Evolutionary conservation across 1,140 invertebrate genomes (phyloP), one percentile per base, ranked within the genome.

Genomic region (Orchestia grillus): DNA sequence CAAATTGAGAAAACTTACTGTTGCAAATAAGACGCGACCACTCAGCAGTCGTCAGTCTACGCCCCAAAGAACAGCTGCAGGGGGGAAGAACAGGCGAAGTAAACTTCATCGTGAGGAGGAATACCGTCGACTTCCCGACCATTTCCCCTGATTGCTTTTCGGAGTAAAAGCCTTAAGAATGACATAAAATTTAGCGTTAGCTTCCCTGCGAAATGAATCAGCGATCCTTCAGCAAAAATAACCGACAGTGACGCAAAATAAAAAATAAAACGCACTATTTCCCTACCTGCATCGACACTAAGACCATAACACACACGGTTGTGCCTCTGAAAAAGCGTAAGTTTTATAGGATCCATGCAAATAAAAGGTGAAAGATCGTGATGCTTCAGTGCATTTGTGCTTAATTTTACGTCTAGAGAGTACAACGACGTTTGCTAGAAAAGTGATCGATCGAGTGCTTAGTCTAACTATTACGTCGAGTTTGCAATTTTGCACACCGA

Each of bases 121-220:
- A 40, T 94, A 94, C 47, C 11, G 92, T 44, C 43, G 92, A 45
- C 92, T 47, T 45, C 19, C 43, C 43, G 92, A 23, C 92, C 92
- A 47, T 94, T 94, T 94, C 41, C 43, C 40, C 92, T 47, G 92
- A 94, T 94, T 94, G 92, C 41, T 94, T 94, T 94, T 94, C 41
- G 36, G 92, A 45, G 43, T 44, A 94, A 94, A 94, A 47, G 43
- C 92, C 36, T 94, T 44, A 94, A 44, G 36, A 94, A 94, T 40
- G 92, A 47, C n/a, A 44, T 45, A 94, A 45, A 94, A 94, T 44
- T 94, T 77, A 28, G 62, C 3, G 62, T 8, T 77, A 77, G 36
- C 88, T 41, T 90, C 3, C 41, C 4, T 4, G 41, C 88, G 88
- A 19, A 90, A 42, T 16, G 88, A 41, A 42, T 90, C n/a, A 42